Evolutionary conservation across 1,140 invertebrate genomes (phyloP).

Genomic region (Orchestia grillus): DNA sequence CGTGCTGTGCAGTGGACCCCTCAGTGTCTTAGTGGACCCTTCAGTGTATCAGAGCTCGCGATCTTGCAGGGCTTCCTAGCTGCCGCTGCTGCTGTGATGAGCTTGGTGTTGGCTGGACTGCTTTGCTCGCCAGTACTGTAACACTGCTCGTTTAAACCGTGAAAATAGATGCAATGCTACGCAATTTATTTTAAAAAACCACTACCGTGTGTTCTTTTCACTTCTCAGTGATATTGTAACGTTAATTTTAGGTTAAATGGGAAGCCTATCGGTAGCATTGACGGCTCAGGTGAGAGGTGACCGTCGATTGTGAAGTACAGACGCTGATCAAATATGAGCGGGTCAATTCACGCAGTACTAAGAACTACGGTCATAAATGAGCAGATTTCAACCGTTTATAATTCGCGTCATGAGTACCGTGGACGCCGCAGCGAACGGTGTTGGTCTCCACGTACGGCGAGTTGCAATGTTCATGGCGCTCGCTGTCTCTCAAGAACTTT

Average conservation of each 20-base stretch:
- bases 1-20: not conserved
- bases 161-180: not conserved
- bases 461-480: not conserved
- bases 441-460: not conserved
- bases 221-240: not conserved
- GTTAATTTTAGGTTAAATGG: not conserved
- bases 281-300: not conserved
- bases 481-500: not conserved
- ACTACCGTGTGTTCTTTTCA: not conserved
- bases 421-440: not conserved
- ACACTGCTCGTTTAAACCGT: not conserved
- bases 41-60: too few species aligned
- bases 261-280: not conserved
- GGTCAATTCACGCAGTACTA: not conserved
- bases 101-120: not conserved
- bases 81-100: not conserved
- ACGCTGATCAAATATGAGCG: not conserved
- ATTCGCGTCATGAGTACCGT: not conserved
- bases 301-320: not conserved
- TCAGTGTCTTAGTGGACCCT: not conserved
- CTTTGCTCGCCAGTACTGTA: not conserved
- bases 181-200: not conserved
- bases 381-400: not conserved
- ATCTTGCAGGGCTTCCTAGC: not conserved
- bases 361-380: not conserved